Evolutionary conservation across 2,113 vertebrate genomes (phyloP).

Genomic region (Muscicapa adusta): DNA sequence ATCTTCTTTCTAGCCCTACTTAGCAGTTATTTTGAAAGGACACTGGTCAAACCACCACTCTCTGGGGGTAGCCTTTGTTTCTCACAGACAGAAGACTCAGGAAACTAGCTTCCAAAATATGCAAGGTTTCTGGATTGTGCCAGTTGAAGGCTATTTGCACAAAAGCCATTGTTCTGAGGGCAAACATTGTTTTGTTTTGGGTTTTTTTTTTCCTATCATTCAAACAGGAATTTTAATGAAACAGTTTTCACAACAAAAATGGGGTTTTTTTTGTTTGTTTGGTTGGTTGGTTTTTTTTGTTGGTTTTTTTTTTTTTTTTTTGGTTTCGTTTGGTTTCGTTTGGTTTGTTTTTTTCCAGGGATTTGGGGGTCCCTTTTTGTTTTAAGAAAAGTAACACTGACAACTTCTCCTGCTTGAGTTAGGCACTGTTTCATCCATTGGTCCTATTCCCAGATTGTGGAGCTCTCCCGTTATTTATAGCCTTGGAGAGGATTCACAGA

Average conservation of each 20-base stretch:
- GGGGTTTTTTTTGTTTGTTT: too few relatives aligned
- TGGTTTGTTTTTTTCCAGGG: too few relatives aligned
- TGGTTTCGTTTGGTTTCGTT: too few relatives aligned
- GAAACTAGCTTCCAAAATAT: background rate
- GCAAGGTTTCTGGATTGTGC: background rate
- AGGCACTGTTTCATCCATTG: background rate
- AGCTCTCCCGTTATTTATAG: background rate
- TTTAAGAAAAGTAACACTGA: background rate
- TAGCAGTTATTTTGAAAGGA: background rate
- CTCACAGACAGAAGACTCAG: background rate
- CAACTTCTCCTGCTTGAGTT: background rate
- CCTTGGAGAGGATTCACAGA: background rate
- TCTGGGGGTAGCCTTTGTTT: background rate
- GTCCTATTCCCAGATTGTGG: background rate
- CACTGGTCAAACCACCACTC: background rate
- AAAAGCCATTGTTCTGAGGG: slow-evolving; percentile 25
- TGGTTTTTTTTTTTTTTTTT: background rate
- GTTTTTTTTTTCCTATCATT: background rate
- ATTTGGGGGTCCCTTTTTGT: fast-evolving
- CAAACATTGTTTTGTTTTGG: background rate
- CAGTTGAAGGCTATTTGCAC: background rate
- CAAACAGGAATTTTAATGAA: background rate
- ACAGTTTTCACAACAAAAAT: background rate
- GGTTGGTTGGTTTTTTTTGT: too few relatives aligned
- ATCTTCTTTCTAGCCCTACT: background rate